phyloP scores from a whole-genome alignment of 2,888 invertebrate genomes.

The Sicus ferrugineus region DNA sequence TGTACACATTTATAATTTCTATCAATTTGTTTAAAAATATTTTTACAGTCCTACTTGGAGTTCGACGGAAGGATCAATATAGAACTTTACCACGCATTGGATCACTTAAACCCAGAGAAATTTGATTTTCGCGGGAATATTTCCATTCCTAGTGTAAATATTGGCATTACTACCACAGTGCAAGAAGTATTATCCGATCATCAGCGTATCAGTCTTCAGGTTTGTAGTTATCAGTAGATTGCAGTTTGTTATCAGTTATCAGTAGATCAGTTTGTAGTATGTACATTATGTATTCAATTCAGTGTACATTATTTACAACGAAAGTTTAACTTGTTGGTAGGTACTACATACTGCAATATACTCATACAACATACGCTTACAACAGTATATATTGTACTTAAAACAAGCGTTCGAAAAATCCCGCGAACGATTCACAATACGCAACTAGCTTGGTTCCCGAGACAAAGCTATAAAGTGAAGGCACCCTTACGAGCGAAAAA shows the following conservation, averaged over 20 bases:
- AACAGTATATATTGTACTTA: background rate
- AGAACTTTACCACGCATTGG: constrained; percentile 74
- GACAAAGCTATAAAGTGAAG: too few relatives aligned
- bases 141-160: constrained; percentile 74
- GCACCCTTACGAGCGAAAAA: too few relatives aligned
- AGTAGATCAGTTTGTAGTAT: too few relatives aligned
- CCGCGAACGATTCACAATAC: too few relatives aligned
- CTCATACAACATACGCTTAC: background rate
- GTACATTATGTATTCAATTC: background rate
- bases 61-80: constrained; percentile 79
- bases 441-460: too few relatives aligned
- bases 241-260: too few relatives aligned
- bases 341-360: background rate
- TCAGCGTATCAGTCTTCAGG: constrained; percentile 70
- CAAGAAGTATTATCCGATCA: constrained; percentile 69
- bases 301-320: background rate
- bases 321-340: background rate
- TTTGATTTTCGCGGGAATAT: constrained; percentile 76
- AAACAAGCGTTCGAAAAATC: background rate
- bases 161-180: constrained; percentile 71
- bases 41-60: constrained; percentile 69
- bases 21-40: background rate
- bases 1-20: background rate
- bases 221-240: too few relatives aligned
- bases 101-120: constrained; percentile 66